Evolutionary conservation across 2,888 invertebrate species (phyloP).

Genomic region (Coenonympha glycerion): DNA sequence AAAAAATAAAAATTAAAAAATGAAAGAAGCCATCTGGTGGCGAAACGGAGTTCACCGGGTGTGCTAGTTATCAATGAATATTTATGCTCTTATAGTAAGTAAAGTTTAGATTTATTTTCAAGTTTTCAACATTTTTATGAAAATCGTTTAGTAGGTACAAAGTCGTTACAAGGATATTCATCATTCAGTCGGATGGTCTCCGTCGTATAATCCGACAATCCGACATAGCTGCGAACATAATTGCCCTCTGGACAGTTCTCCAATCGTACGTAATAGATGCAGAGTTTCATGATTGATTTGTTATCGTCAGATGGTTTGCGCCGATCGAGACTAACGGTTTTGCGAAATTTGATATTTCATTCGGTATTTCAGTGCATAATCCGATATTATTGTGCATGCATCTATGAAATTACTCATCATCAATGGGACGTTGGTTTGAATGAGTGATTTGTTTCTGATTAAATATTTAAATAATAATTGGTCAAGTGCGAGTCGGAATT

Average conservation of each 20-base stretch:
- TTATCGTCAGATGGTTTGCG: slow-evolving; percentile 25
- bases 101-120: too few relatives aligned
- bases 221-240: slow-evolving; percentile 12
- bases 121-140: not conserved
- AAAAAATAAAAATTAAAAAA: too few relatives aligned
- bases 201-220: slow-evolving; percentile 11
- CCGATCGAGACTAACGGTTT: slow-evolving; percentile 24
- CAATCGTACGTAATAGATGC: slow-evolving; percentile 26
- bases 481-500: too few relatives aligned
- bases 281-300: slow-evolving; percentile 27
- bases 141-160: not conserved
- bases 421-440: not conserved
- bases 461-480: too few relatives aligned
- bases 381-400: slow-evolving; percentile 11
- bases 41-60: too few relatives aligned
- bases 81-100: too few relatives aligned
- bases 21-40: too few relatives aligned
- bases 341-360: slow-evolving; percentile 23
- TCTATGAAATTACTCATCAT: too few relatives aligned
- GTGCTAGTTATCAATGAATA: too few relatives aligned
- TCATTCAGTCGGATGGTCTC: slow-evolving; percentile 8
- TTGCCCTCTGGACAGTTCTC: slow-evolving; percentile 19
- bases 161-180: slow-evolving; percentile 3
- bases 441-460: too few relatives aligned
- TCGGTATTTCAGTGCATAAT: slow-evolving; percentile 16